phyloP scores from a whole-genome alignment of 2,888 invertebrate genomes.

The Sialis fuliginosa region DNA sequence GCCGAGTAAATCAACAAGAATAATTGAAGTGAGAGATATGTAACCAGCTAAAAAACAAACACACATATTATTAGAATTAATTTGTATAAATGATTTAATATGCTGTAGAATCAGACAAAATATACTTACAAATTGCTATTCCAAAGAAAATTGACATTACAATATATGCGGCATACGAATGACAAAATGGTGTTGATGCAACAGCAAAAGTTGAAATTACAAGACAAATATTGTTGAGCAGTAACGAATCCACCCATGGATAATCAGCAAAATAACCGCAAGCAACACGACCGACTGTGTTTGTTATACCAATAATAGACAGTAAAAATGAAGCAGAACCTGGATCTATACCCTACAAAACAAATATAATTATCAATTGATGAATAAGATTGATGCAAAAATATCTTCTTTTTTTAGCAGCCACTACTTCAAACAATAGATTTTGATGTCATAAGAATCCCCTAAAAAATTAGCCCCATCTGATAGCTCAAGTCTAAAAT shows the following conservation, averaged over 20 bases:
- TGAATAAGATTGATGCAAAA: too few relatives aligned
- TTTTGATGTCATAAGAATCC: too few relatives aligned
- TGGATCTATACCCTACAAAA: slow-evolving; percentile 45
- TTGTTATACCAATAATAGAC: slow-evolving; percentile 82
- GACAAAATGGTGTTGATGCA: slow-evolving; percentile 67
- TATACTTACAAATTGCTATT: slow-evolving; percentile 67
- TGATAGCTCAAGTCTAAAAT: too few relatives aligned
- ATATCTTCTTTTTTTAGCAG: too few relatives aligned
- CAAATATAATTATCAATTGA: background rate
- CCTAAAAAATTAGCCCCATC: too few relatives aligned
- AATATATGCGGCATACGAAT: slow-evolving; percentile 56
- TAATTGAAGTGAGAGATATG: slow-evolving; percentile 94
- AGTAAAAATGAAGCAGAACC: slow-evolving; percentile 56
- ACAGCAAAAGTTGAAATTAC: slow-evolving; percentile 78
- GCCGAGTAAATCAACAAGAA: slow-evolving; percentile 89
- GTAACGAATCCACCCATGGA: slow-evolving; percentile 75
- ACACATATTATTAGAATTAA: slow-evolving; percentile 8
- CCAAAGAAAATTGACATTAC: slow-evolving; percentile 78
- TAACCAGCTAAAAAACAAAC: slow-evolving; percentile 61
- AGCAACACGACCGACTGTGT: slow-evolving; percentile 78
- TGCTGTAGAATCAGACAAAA: background rate
- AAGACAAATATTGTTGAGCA: slow-evolving; percentile 86
- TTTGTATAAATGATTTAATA: background rate
- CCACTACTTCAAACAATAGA: too few relatives aligned
- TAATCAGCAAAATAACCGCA: slow-evolving; percentile 87